phyloP scores from a whole-genome alignment of 2,113 vertebrate species.

The Sigmodon hispidus region DNA sequence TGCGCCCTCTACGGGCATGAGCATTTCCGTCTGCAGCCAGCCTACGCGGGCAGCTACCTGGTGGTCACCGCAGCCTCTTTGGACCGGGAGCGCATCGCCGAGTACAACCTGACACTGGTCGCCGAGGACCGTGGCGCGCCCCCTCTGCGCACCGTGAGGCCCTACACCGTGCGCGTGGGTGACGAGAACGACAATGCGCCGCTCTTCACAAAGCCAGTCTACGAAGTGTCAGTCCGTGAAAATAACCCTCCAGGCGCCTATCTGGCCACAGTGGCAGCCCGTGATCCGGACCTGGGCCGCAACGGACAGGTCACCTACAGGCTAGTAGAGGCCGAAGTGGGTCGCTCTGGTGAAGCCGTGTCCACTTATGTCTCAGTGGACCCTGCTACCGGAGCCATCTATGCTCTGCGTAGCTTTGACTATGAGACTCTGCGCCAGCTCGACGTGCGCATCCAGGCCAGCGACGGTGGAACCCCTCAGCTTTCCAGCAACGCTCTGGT shows the following conservation, averaged over 20 bases:
- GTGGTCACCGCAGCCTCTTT: conserved; percentile 90
- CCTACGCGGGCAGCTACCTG: conserved; percentile 96
- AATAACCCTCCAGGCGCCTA: conserved; percentile 94
- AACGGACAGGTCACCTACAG: conserved; percentile 93
- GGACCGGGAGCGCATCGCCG: conserved; percentile 92
- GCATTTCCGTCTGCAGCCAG: conserved; percentile 93
- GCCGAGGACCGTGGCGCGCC: conserved; percentile 95
- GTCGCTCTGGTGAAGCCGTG: conserved; percentile 88
- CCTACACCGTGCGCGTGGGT: conserved; percentile 90
- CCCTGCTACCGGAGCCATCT: conserved; percentile 93
- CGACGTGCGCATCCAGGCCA: conserved; percentile 93
- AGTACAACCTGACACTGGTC: conserved; percentile 96
- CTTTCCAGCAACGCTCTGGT: conserved; percentile 93
- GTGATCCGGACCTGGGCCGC: conserved; percentile 90
- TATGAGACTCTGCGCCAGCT: conserved; percentile 93
- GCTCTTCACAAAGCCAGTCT: conserved; percentile 88
- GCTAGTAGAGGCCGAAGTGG: conserved; percentile 89
- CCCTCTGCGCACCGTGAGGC: conserved; percentile 89
- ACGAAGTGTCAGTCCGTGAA: conserved; percentile 91
- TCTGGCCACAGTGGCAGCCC: conserved; percentile 90
- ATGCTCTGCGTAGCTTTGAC: conserved; percentile 95
- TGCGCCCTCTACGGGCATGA: conserved; percentile 94
- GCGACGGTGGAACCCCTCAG: conserved; percentile 93
- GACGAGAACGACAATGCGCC: conserved; percentile 96
- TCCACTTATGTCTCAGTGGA: conserved; percentile 96